Base-by-base conservation (phyloP, 2,113 vertebrate genomes). In the Leptocoma aspasia region DNA sequence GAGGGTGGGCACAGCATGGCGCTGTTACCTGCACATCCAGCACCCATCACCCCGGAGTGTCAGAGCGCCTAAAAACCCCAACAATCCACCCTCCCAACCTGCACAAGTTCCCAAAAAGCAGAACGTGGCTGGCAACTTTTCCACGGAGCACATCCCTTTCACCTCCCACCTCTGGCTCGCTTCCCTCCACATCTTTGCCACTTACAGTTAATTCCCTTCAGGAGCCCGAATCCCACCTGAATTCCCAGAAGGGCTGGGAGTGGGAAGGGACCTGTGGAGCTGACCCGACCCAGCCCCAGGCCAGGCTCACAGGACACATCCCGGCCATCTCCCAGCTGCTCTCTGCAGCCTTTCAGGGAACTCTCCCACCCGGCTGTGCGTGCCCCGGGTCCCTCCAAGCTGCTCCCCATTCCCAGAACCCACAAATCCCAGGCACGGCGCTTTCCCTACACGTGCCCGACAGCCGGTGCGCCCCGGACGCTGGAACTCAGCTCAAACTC, bases 101-200 rank as follows among this genome's bases (percentile, higher is more conserved):
- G 10, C 44, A 13, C 60, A 11, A 69, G 13, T 61, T 44, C 57
- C 28, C 33, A 8, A 18, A 18, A 30, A 39, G 15, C 52, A 21
- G 4, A 0, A n/a, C 0, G 1, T 2, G 49, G 14, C 31, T 14
- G 37, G 0, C 0, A 1, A 4, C 13, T 54, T 42, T 4, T 4
- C 11, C 6, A 6, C 3, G 20, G n/a, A 42, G 30, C 26, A 2
- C 2, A 1, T 13, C 2, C 1, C 54, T 49, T 17, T 5, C 61
- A 35, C 42, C 39, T 53, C 47, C 42, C 65, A 2, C 7, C 24
- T 11, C 39, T 6, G 57, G 1, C 54, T 33, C 3, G 5, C 21
- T 56, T 39, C 37, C 13, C 68, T 61, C 14, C 56, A 0, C 44
- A 2, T 4, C 63, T 59, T 30, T 10, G 2, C 4, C 64, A 5